Evolutionary conservation across 2,888 invertebrate species (phyloP), one percentile per base, ranked within the genome.

Genomic region (Drosophila paramelanica): DNA sequence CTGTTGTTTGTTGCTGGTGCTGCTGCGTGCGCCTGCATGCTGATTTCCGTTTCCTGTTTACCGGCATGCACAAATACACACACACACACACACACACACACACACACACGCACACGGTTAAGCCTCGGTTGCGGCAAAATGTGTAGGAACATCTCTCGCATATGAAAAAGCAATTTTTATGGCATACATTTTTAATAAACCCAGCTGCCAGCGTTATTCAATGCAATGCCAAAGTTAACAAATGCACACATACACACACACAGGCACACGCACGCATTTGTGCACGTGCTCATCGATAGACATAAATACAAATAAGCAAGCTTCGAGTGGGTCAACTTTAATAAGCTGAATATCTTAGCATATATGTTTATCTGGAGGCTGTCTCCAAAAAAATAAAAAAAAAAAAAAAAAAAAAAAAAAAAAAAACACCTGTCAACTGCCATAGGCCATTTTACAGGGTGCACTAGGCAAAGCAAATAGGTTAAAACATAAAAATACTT

Each of bases 131-230:
- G 57, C 73, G 70, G 66, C 67, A 73, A 77, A 85, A 88, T 79
- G 77, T 79, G 77, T 79, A 65, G 66, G 64, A 61, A 55, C 76
- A 68, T 76, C 84, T 72, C 67, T 67, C 58, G 62, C 80, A 88
- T 85, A 81, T 84, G 79, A 77, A 73, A 87, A 68, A 67, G 57
- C 67, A 67, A 77, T 79, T 88, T 85, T 76, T 67, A 72, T 79
- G 65, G 62, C 67, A 82, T 88, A 77, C 73, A 85, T 85, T 85
- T 88, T 85, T 81, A 88, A 84, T 85, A 88, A 81, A 72, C 67
- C 69, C 71, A 36, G 52, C 62, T 52, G 56, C 45, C 53, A 17
- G 13, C 49, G 36, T 31, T 47, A 33, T 27, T 14, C 75, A 62
- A 41, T 72, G 67, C 77, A 77, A 67, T 67, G 71, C 53, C 41